Base-by-base conservation (phyloP, 2,888 invertebrate species). In the Scrobipalpa atriplicella region DNA sequence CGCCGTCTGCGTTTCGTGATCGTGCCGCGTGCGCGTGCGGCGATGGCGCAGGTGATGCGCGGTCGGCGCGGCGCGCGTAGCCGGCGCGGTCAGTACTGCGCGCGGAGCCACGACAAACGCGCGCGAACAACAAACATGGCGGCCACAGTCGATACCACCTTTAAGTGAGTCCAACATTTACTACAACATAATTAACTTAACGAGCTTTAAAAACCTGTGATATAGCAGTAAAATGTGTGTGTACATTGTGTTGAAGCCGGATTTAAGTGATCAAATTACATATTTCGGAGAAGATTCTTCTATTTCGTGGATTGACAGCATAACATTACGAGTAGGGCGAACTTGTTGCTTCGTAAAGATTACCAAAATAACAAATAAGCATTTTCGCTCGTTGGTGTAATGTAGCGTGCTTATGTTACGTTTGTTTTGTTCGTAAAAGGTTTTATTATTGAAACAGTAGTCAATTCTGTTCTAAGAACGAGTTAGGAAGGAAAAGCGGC, bases 101-200 rank as follows among this genome's bases (percentile, higher is more conserved):
- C 58, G 58, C 36, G 58, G 2, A n/a, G 13, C 9, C 13, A 21
- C 11, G 13, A 21, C 11, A 21, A 11, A 11, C 43, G 61, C 43
- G 61, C 39, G 41, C 7, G 19, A 29, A 19, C 61, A 62, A 19
- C 7, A 18, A 29, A 19, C 41, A 62, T 62, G 61, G 61, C 61
- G 19, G 61, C 61, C 61, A 62, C 39, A 11, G 41, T 62, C 19
- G 41, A 62, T 43, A 62, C 19, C 19, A 62, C 41, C 18, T 43
- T 62, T 18, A 62, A 39, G 61, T 62, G 61, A 62, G 61, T 62
- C 18, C 29, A 13, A 11, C 38, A 38, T 58, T 58, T 58, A 58
- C 29, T 16, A 38, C 29, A 13, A 13, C n/a, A 21, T 21, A 21
- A 5, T 29, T 29, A 13, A 29, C 11, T 29, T 29, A 13, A 29